These are phyloP conservation scores for Dipodomys stephensi DNA, from an alignment of 2,113 vertebrate genomes.

Conservation along the genomic window DNA sequence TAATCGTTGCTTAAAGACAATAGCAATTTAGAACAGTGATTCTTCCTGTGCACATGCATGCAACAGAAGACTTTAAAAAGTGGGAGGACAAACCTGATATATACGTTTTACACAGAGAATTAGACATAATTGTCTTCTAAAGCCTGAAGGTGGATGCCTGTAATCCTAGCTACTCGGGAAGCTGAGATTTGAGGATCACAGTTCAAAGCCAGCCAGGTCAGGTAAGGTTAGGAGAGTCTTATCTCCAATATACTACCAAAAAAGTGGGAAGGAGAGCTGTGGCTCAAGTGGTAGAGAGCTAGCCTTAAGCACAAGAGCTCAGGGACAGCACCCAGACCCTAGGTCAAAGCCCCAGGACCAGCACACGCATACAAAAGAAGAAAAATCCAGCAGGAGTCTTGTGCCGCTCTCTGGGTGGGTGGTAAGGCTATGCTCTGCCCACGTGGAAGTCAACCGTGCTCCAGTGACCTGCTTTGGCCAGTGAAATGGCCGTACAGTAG, in stretches of 20 bases:
- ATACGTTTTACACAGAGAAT: not conserved
- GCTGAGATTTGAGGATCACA: too few relatives aligned
- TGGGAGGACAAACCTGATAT: not conserved
- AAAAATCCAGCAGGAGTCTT: too few relatives aligned
- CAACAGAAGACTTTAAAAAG: not conserved
- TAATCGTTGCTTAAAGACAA: constrained; percentile 89
- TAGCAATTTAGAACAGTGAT: constrained; percentile 48
- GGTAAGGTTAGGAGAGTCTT: too few relatives aligned
- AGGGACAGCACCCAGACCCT: too few relatives aligned
- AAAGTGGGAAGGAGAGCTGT: too few relatives aligned
- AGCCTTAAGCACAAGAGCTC: too few relatives aligned
- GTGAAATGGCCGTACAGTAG: not conserved
- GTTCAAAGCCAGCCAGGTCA: too few relatives aligned
- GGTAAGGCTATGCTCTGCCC: not conserved
- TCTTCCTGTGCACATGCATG: not conserved
- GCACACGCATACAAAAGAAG: too few relatives aligned
- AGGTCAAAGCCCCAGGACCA: too few relatives aligned
- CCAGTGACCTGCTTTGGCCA: not conserved
- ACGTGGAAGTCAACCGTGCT: not conserved
- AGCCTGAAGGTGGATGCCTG: not conserved
- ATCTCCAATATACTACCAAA: too few relatives aligned
- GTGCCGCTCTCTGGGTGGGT: not conserved
- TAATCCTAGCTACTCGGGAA: too few relatives aligned
- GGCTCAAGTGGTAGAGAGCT: too few relatives aligned
- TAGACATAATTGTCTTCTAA: not conserved